Evolutionary conservation across 2,113 vertebrate species (phyloP).

Genomic region (Thermophis baileyi): DNA sequence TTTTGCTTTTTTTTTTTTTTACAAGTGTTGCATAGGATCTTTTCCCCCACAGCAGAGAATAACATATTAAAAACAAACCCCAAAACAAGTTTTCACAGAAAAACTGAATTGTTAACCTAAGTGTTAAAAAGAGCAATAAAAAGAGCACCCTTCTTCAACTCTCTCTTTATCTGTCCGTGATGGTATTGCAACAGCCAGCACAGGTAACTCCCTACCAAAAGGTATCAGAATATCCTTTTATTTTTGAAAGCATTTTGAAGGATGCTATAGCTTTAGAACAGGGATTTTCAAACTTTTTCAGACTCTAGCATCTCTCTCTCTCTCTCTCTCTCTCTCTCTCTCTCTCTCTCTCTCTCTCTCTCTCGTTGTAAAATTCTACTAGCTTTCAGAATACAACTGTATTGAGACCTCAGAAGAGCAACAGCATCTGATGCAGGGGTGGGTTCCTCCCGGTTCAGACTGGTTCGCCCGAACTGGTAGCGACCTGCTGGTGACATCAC

Average conservation of each 20-base stretch:
- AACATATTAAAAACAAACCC: neutral
- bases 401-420: slow-evolving; percentile 20
- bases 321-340: too few relatives aligned
- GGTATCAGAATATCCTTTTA: neutral
- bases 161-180: neutral
- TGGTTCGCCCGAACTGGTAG: too few relatives aligned
- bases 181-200: neutral
- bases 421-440: slow-evolving; percentile 55
- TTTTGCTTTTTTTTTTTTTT: neutral
- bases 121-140: neutral
- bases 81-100: neutral
- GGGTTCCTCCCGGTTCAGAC: too few relatives aligned
- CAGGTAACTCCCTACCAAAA: neutral
- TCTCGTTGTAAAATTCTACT: neutral
- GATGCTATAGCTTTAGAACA: neutral
- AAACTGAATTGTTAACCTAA: neutral
- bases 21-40: neutral
- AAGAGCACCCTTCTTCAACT: neutral
- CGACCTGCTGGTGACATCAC: too few relatives aligned
- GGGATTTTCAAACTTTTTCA: neutral
- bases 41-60: neutral
- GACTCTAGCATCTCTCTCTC: neutral
- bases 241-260: neutral
- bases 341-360: too few relatives aligned
- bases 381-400: neutral